phyloP scores from a whole-genome alignment of 53 echinoderm and acorn worm species.

The Echinarachnius parma region DNA sequence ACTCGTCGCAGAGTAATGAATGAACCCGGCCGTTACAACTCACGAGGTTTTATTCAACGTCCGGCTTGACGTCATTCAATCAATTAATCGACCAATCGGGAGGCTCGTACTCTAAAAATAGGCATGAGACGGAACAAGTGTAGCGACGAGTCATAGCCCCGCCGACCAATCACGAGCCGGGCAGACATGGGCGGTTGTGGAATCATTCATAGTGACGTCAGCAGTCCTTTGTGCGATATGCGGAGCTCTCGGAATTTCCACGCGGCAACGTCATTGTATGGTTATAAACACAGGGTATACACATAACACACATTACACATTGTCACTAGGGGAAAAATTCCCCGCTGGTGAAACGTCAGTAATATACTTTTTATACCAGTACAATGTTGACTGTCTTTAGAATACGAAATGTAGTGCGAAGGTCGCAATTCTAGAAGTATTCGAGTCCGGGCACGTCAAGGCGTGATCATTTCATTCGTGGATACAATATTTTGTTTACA shows the following conservation, averaged over 20 bases:
- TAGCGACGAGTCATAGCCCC: slow-evolving; percentile 46
- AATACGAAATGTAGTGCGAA: too few species aligned
- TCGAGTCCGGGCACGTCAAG: too few species aligned
- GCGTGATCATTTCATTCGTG: too few species aligned
- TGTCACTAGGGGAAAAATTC: slow-evolving; percentile 25
- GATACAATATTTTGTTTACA: too few species aligned
- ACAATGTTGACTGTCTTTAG: too few species aligned
- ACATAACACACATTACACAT: slow-evolving; percentile 1
- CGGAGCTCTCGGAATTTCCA: slow-evolving; percentile 66
- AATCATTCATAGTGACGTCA: slow-evolving; percentile 39
- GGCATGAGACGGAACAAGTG: slow-evolving; percentile 69
- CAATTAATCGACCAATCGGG: slow-evolving; percentile 87
- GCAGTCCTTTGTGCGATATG: slow-evolving; percentile 43
- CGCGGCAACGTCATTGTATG: slow-evolving; percentile 40
- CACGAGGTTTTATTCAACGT: slow-evolving; percentile 59
- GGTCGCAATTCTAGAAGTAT: too few species aligned
- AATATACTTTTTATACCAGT: too few species aligned
- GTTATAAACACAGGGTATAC: slow-evolving; percentile 43
- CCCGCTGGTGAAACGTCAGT: too few species aligned
- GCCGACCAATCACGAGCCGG: slow-evolving; percentile 57
- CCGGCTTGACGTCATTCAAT: slow-evolving; percentile 96
- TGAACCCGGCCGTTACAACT: slow-evolving; percentile 70
- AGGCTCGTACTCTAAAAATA: slow-evolving; percentile 76
- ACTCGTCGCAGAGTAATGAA: slow-evolving; percentile 60
- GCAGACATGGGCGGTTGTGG: slow-evolving; percentile 25